phyloP scores from a whole-genome alignment of 2,888 invertebrate species.

The Andrena flavipes region DNA sequence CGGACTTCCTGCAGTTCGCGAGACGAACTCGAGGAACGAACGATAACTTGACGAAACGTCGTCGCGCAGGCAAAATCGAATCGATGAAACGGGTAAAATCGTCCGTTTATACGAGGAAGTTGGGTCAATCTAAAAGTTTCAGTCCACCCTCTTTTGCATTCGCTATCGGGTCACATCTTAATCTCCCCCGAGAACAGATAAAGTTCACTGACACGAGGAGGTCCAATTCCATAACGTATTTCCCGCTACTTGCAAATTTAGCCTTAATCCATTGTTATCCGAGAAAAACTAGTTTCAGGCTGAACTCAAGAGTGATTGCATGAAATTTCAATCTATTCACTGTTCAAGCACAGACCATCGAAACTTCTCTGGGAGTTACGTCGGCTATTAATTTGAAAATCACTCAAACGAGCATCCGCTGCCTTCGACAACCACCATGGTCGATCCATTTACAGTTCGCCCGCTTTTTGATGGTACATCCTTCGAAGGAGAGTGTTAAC shows the following conservation, averaged over 20 bases:
- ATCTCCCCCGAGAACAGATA: background rate
- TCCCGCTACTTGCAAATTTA: slow-evolving; percentile 13
- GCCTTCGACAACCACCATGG: background rate
- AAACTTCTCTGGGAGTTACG: background rate
- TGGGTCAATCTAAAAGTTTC: background rate
- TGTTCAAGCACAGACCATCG: background rate
- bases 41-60: background rate
- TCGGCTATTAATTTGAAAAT: too few relatives aligned
- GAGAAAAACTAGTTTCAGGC: background rate
- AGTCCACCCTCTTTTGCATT: background rate
- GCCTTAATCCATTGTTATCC: slow-evolving; percentile 11
- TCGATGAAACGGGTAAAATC: background rate
- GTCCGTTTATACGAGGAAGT: background rate
- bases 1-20: too few relatives aligned
- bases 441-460: background rate
- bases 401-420: background rate
- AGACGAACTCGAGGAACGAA: background rate
- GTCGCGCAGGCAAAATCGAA: background rate
- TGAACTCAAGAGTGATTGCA: background rate
- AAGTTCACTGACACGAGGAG: slow-evolving; percentile 10
- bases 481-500: background rate
- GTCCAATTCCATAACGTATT: background rate
- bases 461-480: background rate
- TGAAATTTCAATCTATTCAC: slow-evolving; percentile 1
- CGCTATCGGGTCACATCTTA: background rate